A percentile compares a stretch with the other conserved stretches of the same genome.
phyloP scores from a whole-genome alignment of 2,797 vertebrate genomes.

The Scyliorhinus canicula region DNA sequence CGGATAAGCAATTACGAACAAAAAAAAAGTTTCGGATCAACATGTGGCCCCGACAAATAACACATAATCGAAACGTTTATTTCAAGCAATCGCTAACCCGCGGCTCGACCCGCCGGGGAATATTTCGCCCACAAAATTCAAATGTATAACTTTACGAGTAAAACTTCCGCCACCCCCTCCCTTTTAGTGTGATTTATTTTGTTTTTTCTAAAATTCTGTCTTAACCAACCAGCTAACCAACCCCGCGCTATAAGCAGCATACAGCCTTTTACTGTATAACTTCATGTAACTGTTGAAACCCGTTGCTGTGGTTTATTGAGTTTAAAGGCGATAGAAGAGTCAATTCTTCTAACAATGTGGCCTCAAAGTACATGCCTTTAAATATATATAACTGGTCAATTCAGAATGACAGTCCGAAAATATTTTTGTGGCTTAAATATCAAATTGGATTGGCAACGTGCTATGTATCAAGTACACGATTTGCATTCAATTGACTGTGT shows the following conservation, averaged over 20 bases:
- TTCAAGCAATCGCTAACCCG: background rate
- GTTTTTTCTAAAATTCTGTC: background rate
- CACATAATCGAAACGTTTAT: background rate
- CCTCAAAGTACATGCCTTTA: background rate
- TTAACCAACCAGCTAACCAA: background rate
- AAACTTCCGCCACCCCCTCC: background rate
- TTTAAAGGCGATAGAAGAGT: conserved; percentile 12
- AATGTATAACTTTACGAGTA: too few species aligned
- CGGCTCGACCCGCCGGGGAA: background rate
- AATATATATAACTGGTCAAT: background rate
- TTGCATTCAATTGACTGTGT: background rate
- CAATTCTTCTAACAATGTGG: background rate
- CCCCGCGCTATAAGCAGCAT: background rate
- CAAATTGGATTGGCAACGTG: background rate
- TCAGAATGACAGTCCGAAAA: background rate
- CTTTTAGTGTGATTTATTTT: background rate
- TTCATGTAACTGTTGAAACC: background rate
- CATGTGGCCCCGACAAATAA: background rate
- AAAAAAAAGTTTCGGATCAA: background rate
- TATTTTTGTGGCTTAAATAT: background rate
- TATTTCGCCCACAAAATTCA: background rate
- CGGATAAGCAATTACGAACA: background rate
- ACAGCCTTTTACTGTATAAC: background rate
- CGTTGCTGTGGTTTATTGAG: background rate
- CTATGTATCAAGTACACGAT: background rate